Percentiles rank a stretch among this genome's conserved stretches.
Conservation (phyloP, 35 echinoderm and acorn worm genomes). For the Nesometra sesokonis region DNA sequence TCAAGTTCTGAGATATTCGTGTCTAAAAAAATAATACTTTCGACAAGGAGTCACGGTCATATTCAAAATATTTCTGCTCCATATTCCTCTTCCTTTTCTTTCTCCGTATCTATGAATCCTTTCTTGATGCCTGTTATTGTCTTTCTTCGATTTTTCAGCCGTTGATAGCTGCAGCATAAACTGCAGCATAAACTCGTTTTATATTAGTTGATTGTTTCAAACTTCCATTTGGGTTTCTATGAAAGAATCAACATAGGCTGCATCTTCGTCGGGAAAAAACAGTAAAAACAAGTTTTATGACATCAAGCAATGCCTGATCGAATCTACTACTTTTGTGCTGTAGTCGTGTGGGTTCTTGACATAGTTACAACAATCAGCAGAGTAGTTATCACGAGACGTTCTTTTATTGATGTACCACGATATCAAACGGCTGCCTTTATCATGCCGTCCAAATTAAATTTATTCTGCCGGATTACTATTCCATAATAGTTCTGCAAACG, state of each 20-base stretch:
- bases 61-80: too few species aligned
- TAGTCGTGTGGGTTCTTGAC: too few species aligned
- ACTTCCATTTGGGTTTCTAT: constrained; percentile 15
- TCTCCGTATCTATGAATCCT: constrained; percentile 22
- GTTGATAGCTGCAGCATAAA: not conserved
- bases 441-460: not conserved
- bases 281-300: not conserved
- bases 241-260: not conserved
- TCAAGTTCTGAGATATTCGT: too few species aligned
- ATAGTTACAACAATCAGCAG: too few species aligned
- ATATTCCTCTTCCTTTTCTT: not conserved
- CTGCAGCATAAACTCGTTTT: not conserved
- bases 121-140: constrained; percentile 14
- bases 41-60: too few species aligned
- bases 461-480: not conserved
- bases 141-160: not conserved
- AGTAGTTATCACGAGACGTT: too few species aligned
- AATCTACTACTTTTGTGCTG: too few species aligned
- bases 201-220: not conserved
- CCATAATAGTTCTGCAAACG: constrained; percentile 22
- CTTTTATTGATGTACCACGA: not conserved
- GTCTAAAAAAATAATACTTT: too few species aligned
- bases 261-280: not conserved
- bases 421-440: not conserved
- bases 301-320: too few species aligned